Evolutionary conservation across 37 sponge, comb jelly and placozoan species (phyloP).

Genomic region (Petrosia ficiformis): DNA sequence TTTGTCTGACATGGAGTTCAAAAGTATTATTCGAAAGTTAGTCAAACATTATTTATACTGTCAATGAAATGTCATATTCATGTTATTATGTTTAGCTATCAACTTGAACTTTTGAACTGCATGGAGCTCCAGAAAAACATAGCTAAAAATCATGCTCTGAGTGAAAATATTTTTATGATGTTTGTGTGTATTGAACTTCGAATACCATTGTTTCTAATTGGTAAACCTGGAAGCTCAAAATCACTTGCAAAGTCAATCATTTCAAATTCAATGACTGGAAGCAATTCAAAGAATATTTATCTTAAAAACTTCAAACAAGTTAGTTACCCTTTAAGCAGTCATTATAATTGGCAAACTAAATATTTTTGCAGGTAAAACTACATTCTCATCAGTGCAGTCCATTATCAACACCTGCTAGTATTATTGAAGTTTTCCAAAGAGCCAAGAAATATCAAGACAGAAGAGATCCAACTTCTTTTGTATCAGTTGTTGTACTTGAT

Average conservation of each 20-base stretch:
- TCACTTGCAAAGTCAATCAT: constrained; percentile 58
- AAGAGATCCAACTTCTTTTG: constrained; percentile 17
- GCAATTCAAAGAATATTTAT: not conserved
- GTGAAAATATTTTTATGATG: constrained; percentile 84
- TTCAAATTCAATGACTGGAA: constrained; percentile 39
- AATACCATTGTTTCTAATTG: too few relatives aligned
- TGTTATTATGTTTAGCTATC: constrained; percentile 24
- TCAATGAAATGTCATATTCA: too few relatives aligned
- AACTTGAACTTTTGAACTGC: constrained; percentile 37
- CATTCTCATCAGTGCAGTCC: constrained; percentile 87
- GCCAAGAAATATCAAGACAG: constrained; percentile 52
- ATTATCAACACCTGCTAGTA: constrained; percentile 66
- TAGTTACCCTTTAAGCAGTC: too few relatives aligned
- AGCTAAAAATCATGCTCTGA: constrained; percentile 62
- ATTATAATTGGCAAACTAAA: not conserved
- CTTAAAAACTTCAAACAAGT: not conserved
- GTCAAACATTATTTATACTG: too few relatives aligned
- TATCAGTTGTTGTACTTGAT: constrained; percentile 83
- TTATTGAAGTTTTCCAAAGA: constrained; percentile 63
- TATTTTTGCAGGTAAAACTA: constrained; percentile 34
- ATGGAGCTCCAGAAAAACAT: constrained; percentile 43
- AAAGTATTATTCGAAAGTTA: too few relatives aligned
- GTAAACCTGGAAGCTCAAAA: constrained; percentile 80
- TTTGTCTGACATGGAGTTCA: too few relatives aligned
- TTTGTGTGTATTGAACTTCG: constrained; percentile 66